Base-by-base conservation (phyloP, 2,888 invertebrate genomes). In the Spialia ferax region DNA sequence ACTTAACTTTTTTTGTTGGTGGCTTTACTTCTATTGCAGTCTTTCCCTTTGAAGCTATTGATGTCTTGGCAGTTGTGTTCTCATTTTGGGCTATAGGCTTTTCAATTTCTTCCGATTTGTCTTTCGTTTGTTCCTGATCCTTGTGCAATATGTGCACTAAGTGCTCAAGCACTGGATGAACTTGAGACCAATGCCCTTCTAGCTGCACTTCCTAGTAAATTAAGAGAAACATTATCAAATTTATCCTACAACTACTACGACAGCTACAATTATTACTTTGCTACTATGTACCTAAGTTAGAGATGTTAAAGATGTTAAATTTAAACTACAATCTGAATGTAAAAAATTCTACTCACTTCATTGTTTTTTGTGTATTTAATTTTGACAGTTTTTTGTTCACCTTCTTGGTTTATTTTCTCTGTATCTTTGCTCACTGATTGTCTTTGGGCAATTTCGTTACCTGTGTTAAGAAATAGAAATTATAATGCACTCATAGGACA, bases 131-230 rank as follows among this genome's bases (percentile, higher is more conserved):
- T 7, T 55, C 83, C 75, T 35, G 38, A 1, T 63, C 63, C 7
- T 82, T 82, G 50, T 85, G 80, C 29, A 89, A 81, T 70, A 88
- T 78, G 10, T 85, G 78, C n/a, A 88, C 82, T 20, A 91, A 85
- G 38, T 90, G 85, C n/a, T 83, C 81, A 13, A 92, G 64, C 0
- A 86, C 82, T 0, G 89, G 86, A 62, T 87, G 81, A 10, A 92
- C 78, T 55, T 87, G 83, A 0, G 85, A 79, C 90, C 89, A 88
- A 45, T 82, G 84, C 0, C 91, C 91, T 80, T 91, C 90, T 8
- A 92, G 63, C 60, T 88, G 83, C 3, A 90, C 80, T 71, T 87
- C 87, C 91, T 91, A 70, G 4, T n/a, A 75, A 74, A n/a, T 3
- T 1, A 52, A 23, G 1, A 52, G 18, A 23, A 48, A 2, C 1